phyloP scores from a whole-genome alignment of 2,797 vertebrate species.

The Enteromius paludinosus region DNA sequence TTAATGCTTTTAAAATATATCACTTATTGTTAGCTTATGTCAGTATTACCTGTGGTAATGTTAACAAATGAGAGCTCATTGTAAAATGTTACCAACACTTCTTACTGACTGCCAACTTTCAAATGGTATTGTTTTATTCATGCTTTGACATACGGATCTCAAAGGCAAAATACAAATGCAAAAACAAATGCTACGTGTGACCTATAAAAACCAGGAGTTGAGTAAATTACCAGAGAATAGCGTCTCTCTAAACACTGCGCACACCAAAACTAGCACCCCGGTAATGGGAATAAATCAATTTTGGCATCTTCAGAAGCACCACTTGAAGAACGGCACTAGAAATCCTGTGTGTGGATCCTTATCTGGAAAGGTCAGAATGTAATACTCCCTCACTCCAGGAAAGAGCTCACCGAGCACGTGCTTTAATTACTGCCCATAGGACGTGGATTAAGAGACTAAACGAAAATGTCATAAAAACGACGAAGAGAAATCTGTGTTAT shows the following conservation, averaged over 20 bases:
- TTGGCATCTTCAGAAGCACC: constrained; percentile 76
- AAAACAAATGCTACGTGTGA: constrained; percentile 3
- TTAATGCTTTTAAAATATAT: not conserved
- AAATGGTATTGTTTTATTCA: not conserved
- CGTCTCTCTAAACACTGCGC: constrained; percentile 69
- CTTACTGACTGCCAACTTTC: not conserved
- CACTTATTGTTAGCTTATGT: not conserved
- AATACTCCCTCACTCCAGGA: constrained; percentile 72
- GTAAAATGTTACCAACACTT: not conserved
- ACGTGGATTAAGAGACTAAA: constrained; percentile 76
- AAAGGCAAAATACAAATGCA: constrained; percentile 14
- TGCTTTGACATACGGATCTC: not conserved
- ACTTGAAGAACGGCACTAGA: constrained; percentile 72
- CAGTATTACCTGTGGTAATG: not conserved
- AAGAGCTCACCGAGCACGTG: constrained; percentile 67
- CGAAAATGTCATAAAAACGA: constrained; percentile 74
- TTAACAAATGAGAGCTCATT: not conserved
- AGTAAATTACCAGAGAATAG: constrained; percentile 15
- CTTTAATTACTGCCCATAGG: constrained; percentile 78
- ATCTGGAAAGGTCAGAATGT: constrained; percentile 75
- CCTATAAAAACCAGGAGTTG: constrained; percentile 10
- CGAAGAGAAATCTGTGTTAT: constrained; percentile 66
- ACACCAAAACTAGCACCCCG: constrained; percentile 60
- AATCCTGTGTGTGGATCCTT: constrained; percentile 70
- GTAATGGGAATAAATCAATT: constrained; percentile 72